phyloP scores from a whole-genome alignment of 1,140 invertebrate species.

The Gyrodactylus salaris region DNA sequence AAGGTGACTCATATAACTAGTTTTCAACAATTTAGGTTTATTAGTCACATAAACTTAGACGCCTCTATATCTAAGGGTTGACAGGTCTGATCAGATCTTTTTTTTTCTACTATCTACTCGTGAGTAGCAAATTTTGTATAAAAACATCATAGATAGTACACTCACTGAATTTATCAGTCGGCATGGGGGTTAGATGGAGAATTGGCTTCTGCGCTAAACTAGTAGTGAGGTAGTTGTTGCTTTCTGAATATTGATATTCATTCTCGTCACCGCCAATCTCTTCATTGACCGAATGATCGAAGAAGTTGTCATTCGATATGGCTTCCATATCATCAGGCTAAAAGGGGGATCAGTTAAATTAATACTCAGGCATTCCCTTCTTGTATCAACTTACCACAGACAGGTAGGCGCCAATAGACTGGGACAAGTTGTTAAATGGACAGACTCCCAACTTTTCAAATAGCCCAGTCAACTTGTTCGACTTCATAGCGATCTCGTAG shows the following conservation, averaged over 20 bases:
- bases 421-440: conserved; percentile 2
- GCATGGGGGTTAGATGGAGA: background rate
- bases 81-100: too few relatives aligned
- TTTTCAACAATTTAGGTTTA: too few relatives aligned
- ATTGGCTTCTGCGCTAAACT: background rate
- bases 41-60: too few relatives aligned
- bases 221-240: too few relatives aligned
- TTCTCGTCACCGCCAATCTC: background rate
- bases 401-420: background rate
- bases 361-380: too few relatives aligned
- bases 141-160: too few relatives aligned
- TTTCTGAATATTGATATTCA: background rate
- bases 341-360: too few relatives aligned
- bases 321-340: background rate
- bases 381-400: background rate
- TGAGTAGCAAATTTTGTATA: too few relatives aligned
- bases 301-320: background rate
- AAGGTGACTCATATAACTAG: too few relatives aligned
- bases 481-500: background rate
- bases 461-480: background rate
- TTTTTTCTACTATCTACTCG: too few relatives aligned
- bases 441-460: background rate
- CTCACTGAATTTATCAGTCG: background rate
- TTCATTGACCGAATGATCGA: background rate
- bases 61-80: too few relatives aligned